Percentiles rank a stretch among this genome's conserved stretches.
Evolutionary conservation across 2,113 vertebrate genomes (phyloP).

Genomic region (Scomber colias): DNA sequence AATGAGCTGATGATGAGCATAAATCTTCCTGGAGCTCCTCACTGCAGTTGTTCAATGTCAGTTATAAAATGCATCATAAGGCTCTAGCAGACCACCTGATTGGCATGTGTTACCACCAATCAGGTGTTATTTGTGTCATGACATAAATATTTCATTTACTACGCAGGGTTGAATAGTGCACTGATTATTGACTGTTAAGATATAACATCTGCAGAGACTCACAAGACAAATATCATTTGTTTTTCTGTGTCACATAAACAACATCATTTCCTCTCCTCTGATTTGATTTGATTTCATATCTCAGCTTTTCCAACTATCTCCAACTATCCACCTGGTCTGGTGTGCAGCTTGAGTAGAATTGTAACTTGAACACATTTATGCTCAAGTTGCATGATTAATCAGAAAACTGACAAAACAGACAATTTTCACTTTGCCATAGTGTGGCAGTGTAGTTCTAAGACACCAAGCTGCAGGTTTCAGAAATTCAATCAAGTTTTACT

Average conservation of each 20-base stretch:
- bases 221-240: not conserved
- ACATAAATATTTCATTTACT: no score
- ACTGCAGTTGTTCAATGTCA: not conserved
- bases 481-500: constrained; percentile 3
- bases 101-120: not conserved
- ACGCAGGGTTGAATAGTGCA: no score
- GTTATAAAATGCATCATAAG: constrained; percentile 3
- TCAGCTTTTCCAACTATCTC: not conserved
- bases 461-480: not conserved
- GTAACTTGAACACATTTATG: not conserved
- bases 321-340: not conserved
- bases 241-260: no score
- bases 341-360: not conserved
- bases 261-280: not conserved
- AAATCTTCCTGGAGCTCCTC: constrained; percentile 23
- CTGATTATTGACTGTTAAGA: no score
- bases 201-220: not conserved
- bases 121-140: not conserved
- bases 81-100: constrained; percentile 12
- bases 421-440: not conserved
- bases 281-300: not conserved
- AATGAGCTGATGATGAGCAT: constrained; percentile 1
- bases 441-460: constrained; percentile 3
- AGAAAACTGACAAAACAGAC: constrained; percentile 1
- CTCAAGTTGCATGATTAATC: not conserved